Evolutionary conservation across 2,113 vertebrate genomes (phyloP).

Genomic region (Siniperca knerii): DNA sequence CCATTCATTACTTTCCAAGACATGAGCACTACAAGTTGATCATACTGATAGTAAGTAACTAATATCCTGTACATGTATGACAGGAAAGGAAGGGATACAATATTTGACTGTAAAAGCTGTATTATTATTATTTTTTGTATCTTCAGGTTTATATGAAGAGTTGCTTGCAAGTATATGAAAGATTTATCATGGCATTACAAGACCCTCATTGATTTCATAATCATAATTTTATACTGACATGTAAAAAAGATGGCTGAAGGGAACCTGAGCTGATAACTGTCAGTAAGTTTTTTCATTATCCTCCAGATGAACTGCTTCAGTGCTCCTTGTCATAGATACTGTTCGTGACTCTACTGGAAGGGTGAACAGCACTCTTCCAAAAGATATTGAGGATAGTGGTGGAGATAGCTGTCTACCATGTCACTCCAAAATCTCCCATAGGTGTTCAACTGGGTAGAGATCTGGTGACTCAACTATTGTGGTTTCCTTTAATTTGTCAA

Average conservation of each 20-base stretch:
- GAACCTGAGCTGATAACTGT: constrained; percentile 6
- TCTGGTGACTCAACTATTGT: background rate
- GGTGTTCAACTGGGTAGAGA: background rate
- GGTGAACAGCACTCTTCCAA: background rate
- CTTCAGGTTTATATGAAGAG: background rate
- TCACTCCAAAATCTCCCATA: background rate
- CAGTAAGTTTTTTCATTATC: background rate
- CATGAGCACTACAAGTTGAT: background rate
- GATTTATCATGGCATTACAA: background rate
- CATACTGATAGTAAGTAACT: constrained; percentile 14
- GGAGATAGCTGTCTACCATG: background rate
- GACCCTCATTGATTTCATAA: background rate
- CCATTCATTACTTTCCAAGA: constrained; percentile 21
- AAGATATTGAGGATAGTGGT: background rate
- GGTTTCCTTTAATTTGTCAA: background rate
- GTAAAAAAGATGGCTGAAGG: background rate
- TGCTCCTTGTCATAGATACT: background rate
- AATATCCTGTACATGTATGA: constrained; percentile 33
- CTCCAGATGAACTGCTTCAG: background rate
- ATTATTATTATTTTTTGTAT: background rate
- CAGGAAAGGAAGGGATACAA: background rate
- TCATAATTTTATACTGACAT: background rate
- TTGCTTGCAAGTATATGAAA: background rate
- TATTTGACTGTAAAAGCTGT: background rate
- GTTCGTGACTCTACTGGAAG: background rate